Conservation (phyloP, 23 tunicate species). For the Trididemnum clinides region DNA sequence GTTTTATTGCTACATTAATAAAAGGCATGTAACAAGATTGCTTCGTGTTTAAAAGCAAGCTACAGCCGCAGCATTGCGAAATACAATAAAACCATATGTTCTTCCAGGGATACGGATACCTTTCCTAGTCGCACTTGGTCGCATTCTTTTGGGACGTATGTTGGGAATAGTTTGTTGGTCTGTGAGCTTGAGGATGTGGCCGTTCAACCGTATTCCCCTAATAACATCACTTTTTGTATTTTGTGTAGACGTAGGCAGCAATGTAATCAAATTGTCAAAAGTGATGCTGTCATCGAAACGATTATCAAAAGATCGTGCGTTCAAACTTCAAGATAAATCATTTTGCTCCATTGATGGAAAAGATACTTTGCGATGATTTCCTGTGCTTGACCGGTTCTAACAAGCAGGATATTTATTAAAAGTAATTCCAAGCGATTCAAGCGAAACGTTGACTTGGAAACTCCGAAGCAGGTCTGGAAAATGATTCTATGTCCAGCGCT, state of each 20-base stretch:
- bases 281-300: neutral
- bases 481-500: too few relatives aligned
- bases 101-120: conserved; percentile 32
- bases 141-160: conserved; percentile 21
- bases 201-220: conserved; percentile 45
- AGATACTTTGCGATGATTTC: too few relatives aligned
- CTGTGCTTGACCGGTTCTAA: too few relatives aligned
- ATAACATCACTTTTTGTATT: too few relatives aligned
- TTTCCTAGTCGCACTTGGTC: neutral
- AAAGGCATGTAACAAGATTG: neutral
- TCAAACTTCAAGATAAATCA: too few relatives aligned
- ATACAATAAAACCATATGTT: conserved; percentile 65
- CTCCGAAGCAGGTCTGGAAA: too few relatives aligned
- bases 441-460: too few relatives aligned
- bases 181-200: conserved; percentile 24
- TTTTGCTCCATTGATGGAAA: too few relatives aligned
- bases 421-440: too few relatives aligned
- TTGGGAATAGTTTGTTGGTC: conserved; percentile 26
- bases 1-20: neutral
- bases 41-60: conserved; percentile 50
- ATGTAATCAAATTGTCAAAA: neutral
- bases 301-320: too few relatives aligned
- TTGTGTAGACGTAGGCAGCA: too few relatives aligned
- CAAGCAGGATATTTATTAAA: too few relatives aligned
- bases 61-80: conserved; percentile 8